Evolutionary conservation across 2,113 vertebrate genomes (phyloP), one percentile per base, ranked within the genome.

Genomic region (Ornithorhynchus anatinus): DNA sequence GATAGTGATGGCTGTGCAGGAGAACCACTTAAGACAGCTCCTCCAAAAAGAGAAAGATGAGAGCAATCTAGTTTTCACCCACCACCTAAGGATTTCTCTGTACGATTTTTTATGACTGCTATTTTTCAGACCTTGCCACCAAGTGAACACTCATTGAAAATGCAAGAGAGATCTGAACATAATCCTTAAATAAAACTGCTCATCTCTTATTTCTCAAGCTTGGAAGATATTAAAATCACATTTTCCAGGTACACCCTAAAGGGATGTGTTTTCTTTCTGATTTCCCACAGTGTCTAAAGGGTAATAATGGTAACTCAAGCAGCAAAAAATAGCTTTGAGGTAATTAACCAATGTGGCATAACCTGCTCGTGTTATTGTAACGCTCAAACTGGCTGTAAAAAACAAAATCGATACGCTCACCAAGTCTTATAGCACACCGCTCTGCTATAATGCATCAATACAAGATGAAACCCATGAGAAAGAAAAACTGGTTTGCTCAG

Each of bases 341-440:
- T 66, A 63, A 80, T 81, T 51, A 65, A 61, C 39, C 79, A 72
- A 70, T 33, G 3, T 57, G 45, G 32, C 66, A 25, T 25, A 72
- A 60, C 5, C 13, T 40, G 22, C 38, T 77, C 62, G 15, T 62
- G 6, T 3, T 69, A 10, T 72, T 69, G 63, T 37, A 37, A 16
- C 35, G 38, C 36, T 4, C 29, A 60, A 12, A 27, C 2, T 35
- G 58, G 38, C 10, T 60, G 3, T 56, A 79, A 53, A 50, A 59
- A 43, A 8, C 48, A 43, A 79, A 53, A 58, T 64, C 80, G 66
- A 60, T 17, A 22, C 13, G 6, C 3, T 12, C 16, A 29, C 8
- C 7, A 3, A 22, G 42, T 75, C 11, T 16, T 47, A 2, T 38
- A 4, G 14, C 53, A 5, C 8, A 3, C 27, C 3, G 5, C 51